Evolutionary conservation across 1,140 invertebrate genomes (phyloP), one percentile per base, ranked within the genome.

Genomic region (Pachypsylla venusta): DNA sequence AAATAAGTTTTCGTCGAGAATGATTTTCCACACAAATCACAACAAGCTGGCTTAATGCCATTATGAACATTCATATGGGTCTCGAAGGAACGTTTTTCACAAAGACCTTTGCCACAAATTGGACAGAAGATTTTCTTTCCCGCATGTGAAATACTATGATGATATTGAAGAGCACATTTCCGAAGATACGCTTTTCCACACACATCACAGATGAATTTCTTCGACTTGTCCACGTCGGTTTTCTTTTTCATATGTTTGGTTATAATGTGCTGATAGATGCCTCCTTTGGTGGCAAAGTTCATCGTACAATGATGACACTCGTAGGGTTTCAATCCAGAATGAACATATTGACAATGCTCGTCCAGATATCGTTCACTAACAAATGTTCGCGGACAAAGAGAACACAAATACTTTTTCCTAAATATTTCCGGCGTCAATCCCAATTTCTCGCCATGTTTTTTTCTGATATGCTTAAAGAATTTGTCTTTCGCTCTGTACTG

Each of bases 401-500:
- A n/a, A n/a, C n/a, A n/a, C n/a, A n/a, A n/a, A n/a, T n/a, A n/a
- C n/a, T n/a, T n/a, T n/a, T n/a, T n/a, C n/a, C n/a, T n/a, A n/a
- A n/a, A n/a, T n/a, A n/a, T n/a, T n/a, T n/a, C n/a, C n/a, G n/a
- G n/a, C n/a, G n/a, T n/a, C n/a, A n/a, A n/a, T n/a, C n/a, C n/a
- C n/a, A n/a, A 22, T 48, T 5, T 48, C 42, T 22, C 5, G 22
- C 7, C 3, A 22, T 48, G 5, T 48, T 48, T 48, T 7, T 19
- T 19, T 19, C n/a, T 35, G 12, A 26, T 25, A 24, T 55, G 54
- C 25, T 55, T 13, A 7, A 7, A 24, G 13, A 26, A 48, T 5
- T 67, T 70, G 77, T 77, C 77, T 75, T 81, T 82, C 68, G 87
- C 84, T 61, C 77, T 24, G 24, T 60, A 60, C 7, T 58, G 19